Conservation (phyloP, 2,888 invertebrate genomes). For the Sericinus montela region DNA sequence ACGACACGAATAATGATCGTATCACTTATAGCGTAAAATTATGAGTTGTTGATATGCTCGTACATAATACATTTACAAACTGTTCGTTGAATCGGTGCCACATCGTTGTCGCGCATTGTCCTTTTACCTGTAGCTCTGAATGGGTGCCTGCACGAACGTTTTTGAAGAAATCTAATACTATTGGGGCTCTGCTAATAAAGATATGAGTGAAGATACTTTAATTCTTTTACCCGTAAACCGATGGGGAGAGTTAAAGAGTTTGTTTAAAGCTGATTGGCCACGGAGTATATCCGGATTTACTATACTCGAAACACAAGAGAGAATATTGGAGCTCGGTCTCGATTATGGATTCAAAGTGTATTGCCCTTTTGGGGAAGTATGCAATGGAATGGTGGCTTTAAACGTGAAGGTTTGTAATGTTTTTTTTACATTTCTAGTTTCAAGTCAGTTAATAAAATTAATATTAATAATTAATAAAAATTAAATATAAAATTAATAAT, state of each 20-base stretch:
- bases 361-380: conserved; percentile 52
- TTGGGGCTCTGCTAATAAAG: neutral
- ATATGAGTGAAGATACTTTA: conserved; percentile 26
- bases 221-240: conserved; percentile 30
- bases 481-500: too few relatives aligned
- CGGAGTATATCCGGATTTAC: conserved; percentile 46
- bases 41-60: too few relatives aligned
- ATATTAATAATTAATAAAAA: too few relatives aligned
- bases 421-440: too few relatives aligned
- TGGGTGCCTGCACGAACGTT: neutral
- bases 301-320: conserved; percentile 47
- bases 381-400: conserved; percentile 50
- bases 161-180: neutral
- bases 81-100: too few relatives aligned
- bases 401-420: conserved; percentile 49
- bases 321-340: conserved; percentile 39
- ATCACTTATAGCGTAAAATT: too few relatives aligned
- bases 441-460: neutral
- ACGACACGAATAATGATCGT: too few relatives aligned
- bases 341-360: conserved; percentile 48
- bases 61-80: too few relatives aligned
- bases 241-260: conserved; percentile 36
- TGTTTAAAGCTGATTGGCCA: conserved; percentile 39
- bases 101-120: neutral
- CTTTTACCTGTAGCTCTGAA: conserved; percentile 8